Evolutionary conservation across 2,888 invertebrate species (phyloP), one percentile per base, ranked within the genome.

Genomic region (Toxonevra muliebris): DNA sequence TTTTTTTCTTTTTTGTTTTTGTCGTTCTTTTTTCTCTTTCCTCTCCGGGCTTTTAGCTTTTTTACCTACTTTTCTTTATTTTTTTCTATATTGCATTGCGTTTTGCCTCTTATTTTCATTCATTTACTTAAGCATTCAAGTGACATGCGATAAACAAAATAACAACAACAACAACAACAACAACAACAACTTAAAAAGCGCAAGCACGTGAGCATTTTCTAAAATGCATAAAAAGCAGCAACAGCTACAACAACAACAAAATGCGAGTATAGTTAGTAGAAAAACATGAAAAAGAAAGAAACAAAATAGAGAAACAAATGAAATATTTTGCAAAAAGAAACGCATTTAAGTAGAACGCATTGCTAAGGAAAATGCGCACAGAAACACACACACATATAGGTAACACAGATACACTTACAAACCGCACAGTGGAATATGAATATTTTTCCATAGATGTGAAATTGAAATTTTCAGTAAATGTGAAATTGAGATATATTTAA

Each of bases 81-180:
- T 2, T 57, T 13, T 42, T 61, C 7, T 30, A 30, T 10, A 5
- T 58, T 43, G 12, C 12, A 45, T 15, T 19, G 3, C 30, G 19
- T n/a, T 50, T 15, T 55, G 42, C 13, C 19, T 8, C 50, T 65
- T 60, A 20, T 59, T 61, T 69, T 59, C n/a, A 55, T 57, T 53
- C 65, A 67, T 65, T 70, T 70, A 62, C 69, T 70, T 65, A 70
- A 70, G 70, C 65, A 68, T 65, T 70, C 65, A 61, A 65, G 65
- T 65, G 65, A 68, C 68, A 68, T 70, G 57, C 63, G 65, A 65
- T 70, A 61, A 68, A 57, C 60, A 68, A 63, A 54, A 55, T 45
- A 66, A 50, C 59, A 63, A 62, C 42, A 64, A 62, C 65, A 68
- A 61, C 15, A 55, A 52, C 62, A 62, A 67, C 42, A 17, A 41